A percentile compares a stretch with the other conserved stretches of the same genome.
Evolutionary conservation across 2,797 vertebrate genomes (phyloP).

Genomic region (Loris lydekkerianus): DNA sequence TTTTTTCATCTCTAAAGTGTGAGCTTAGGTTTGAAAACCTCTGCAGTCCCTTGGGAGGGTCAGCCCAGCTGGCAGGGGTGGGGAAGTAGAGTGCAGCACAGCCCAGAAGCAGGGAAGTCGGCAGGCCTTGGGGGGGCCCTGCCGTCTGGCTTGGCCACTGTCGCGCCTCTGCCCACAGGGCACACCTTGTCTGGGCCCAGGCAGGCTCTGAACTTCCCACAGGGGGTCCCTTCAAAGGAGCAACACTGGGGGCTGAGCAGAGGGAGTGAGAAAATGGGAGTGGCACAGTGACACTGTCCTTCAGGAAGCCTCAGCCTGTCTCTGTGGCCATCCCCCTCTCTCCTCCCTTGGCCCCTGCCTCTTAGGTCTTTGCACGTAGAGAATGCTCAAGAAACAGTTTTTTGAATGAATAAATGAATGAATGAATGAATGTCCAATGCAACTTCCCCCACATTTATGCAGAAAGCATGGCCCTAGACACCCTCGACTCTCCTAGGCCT

Average conservation of each 20-base stretch:
- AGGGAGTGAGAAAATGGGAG: background rate
- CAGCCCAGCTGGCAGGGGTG: background rate
- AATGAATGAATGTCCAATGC: background rate
- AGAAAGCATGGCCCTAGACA: conserved; percentile 19
- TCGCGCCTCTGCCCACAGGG: background rate
- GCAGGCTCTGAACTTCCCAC: conserved; percentile 10
- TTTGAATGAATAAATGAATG: background rate
- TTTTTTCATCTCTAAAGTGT: background rate
- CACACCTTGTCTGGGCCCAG: background rate
- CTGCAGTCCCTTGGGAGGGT: background rate
- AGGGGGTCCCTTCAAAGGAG: conserved; percentile 33
- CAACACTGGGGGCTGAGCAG: background rate
- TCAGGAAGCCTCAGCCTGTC: background rate
- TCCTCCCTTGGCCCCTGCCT: background rate
- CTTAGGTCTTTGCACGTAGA: background rate
- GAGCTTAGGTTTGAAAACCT: background rate
- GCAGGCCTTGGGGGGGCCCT: background rate
- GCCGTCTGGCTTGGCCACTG: background rate
- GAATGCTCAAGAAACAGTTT: conserved; percentile 9
- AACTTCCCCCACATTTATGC: background rate
- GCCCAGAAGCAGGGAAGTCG: background rate
- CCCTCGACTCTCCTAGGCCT: background rate
- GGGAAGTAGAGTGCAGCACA: background rate
- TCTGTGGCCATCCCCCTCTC: background rate
- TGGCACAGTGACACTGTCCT: background rate